Percentiles rank a stretch among this genome's conserved stretches.
Evolutionary conservation across 2,113 vertebrate genomes (phyloP).

Genomic region (Etheostoma cragini): DNA sequence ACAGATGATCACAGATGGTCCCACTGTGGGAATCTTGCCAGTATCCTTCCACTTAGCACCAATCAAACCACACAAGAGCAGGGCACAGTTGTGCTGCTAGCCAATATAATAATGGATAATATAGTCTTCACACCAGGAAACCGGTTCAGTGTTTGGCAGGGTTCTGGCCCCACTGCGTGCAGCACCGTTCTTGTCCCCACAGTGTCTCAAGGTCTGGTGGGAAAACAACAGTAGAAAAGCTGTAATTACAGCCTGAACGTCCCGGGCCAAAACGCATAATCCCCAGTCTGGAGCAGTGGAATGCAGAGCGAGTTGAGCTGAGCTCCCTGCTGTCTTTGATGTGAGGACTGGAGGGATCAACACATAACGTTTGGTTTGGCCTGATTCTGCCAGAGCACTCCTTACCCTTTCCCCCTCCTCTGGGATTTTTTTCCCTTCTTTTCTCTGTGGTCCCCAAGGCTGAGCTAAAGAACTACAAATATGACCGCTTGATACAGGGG

Average conservation of each 20-base stretch:
- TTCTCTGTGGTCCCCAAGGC: constrained; percentile 63
- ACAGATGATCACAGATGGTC: constrained; percentile 72
- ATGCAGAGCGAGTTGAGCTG: constrained; percentile 80
- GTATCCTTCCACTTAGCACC: constrained; percentile 49
- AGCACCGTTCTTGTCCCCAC: constrained; percentile 59
- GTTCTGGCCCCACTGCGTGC: constrained; percentile 45
- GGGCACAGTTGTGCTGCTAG: constrained; percentile 22
- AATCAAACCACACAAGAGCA: constrained; percentile 49
- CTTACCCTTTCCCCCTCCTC: constrained; percentile 25
- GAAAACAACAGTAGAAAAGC: constrained; percentile 77
- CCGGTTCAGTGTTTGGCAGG: constrained; percentile 51
- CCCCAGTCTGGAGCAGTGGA: constrained; percentile 80
- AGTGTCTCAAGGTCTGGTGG: constrained; percentile 76
- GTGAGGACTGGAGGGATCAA: constrained; percentile 80
- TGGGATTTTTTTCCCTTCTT: constrained; percentile 55
- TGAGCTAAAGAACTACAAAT: constrained; percentile 71
- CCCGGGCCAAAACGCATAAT: constrained; percentile 78
- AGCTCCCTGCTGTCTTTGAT: constrained; percentile 80
- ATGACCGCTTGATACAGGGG: constrained; percentile 49
- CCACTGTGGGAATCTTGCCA: constrained; percentile 61
- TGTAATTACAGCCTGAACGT: constrained; percentile 81
- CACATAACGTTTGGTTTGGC: constrained; percentile 80
- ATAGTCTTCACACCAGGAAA: constrained; percentile 50
- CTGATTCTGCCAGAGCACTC: constrained; percentile 74
- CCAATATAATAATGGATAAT: constrained; percentile 50